Evolutionary conservation across 1,140 invertebrate species (phyloP).

Genomic region (Caenorhabditis remanei): DNA sequence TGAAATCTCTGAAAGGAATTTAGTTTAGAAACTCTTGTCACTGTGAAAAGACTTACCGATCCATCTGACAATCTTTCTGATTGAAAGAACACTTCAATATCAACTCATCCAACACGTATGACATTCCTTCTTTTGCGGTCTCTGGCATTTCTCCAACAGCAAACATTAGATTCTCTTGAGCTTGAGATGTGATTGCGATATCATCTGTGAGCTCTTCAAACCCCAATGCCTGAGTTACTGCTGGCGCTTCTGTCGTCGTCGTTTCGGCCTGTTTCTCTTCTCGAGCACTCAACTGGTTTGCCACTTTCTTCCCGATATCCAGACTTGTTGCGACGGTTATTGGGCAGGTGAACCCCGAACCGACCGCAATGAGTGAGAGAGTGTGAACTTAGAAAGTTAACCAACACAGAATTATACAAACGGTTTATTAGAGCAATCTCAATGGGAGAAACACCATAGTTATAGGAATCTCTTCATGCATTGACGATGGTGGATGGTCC

Average conservation of each 20-base stretch:
- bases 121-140: slow-evolving; percentile 69
- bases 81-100: slow-evolving; percentile 77
- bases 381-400: too few species aligned
- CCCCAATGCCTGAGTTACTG: slow-evolving; percentile 73
- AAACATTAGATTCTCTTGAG: slow-evolving; percentile 75
- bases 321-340: slow-evolving; percentile 1
- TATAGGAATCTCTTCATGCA: too few species aligned
- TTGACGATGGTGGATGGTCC: too few species aligned
- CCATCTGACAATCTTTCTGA: slow-evolving; percentile 75
- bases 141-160: slow-evolving; percentile 74
- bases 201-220: slow-evolving; percentile 76
- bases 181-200: slow-evolving; percentile 74
- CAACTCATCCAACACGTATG: slow-evolving; percentile 72
- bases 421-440: too few species aligned
- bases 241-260: slow-evolving; percentile 74
- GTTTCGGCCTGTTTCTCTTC: slow-evolving; percentile 69
- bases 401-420: too few species aligned
- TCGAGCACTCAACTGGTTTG: slow-evolving; percentile 1
- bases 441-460: too few species aligned
- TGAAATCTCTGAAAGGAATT: slow-evolving; percentile 72
- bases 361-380: too few species aligned
- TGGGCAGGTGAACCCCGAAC: too few species aligned
- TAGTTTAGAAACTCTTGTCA: too few species aligned
- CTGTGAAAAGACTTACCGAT: slow-evolving; percentile 64
- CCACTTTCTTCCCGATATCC: slow-evolving; percentile 67